A percentile compares a stretch with the other conserved stretches of the same genome.
Evolutionary conservation across 2,797 vertebrate species (phyloP).

Genomic region (Anableps anableps): DNA sequence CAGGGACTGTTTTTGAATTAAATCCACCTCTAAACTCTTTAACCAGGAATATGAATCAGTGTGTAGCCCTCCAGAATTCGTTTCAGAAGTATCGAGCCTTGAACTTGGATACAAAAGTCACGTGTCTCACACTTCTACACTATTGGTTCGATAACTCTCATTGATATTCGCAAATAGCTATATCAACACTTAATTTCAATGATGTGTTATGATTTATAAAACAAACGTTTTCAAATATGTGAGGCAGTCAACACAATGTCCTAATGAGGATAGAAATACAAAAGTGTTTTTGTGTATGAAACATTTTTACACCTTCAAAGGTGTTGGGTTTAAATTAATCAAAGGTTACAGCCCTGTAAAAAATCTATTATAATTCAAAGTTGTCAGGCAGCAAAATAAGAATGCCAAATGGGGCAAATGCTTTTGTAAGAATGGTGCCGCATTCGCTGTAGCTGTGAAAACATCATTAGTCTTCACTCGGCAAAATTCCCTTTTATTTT

Average conservation of each 20-base stretch:
- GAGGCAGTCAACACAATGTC: neutral
- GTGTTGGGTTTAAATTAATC: neutral
- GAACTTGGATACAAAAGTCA: neutral
- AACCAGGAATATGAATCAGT: neutral
- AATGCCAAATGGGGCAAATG: neutral
- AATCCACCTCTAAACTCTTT: neutral
- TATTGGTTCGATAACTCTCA: neutral
- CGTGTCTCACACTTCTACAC: neutral
- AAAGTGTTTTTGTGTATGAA: neutral
- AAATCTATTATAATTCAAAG: neutral
- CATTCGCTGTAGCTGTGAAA: constrained; percentile 7
- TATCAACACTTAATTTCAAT: neutral
- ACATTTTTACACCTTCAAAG: neutral
- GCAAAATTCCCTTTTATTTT: neutral
- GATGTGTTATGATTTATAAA: neutral
- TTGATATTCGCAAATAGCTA: neutral
- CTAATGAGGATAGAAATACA: neutral
- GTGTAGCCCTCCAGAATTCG: too few relatives aligned
- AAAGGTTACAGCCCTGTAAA: neutral
- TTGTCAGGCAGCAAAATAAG: constrained; percentile 8
- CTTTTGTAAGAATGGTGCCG: neutral
- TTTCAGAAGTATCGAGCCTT: neutral
- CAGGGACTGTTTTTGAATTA: neutral
- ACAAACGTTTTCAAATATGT: neutral
- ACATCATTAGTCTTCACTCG: constrained; percentile 9